phyloP scores from a whole-genome alignment of 1,140 invertebrate species.

The Drosophila dunni region DNA sequence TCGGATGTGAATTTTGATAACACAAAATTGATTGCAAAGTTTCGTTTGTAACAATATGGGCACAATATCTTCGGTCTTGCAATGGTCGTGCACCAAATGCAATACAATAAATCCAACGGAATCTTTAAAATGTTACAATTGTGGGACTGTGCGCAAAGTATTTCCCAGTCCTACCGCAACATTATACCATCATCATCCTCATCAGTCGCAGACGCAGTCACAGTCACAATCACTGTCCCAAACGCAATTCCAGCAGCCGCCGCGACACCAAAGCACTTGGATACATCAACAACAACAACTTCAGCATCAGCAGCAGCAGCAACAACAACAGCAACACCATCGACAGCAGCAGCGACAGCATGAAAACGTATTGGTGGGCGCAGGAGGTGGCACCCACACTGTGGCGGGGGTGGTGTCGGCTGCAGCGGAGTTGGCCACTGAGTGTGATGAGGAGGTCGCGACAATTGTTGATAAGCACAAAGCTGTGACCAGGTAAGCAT shows the following conservation, averaged over 20 bases:
- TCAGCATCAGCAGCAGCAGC: constrained; percentile 25
- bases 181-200: constrained; percentile 50
- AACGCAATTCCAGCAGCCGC: constrained; percentile 24
- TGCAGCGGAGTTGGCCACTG: constrained; percentile 45
- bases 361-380: constrained; percentile 23
- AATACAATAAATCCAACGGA: constrained; percentile 94
- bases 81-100: constrained; percentile 94
- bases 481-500: constrained; percentile 54
- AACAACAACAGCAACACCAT: constrained; percentile 9
- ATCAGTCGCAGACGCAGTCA: constrained; percentile 15
- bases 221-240: constrained; percentile 35
- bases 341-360: constrained; percentile 15
- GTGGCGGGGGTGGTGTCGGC: constrained; percentile 18
- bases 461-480: constrained; percentile 61
- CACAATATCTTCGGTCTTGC: constrained; percentile 94
- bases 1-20: constrained; percentile 46
- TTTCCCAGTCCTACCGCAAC: constrained; percentile 70
- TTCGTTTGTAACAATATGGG: constrained; percentile 88
- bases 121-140: constrained; percentile 91
- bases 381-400: neutral
- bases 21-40: constrained; percentile 23
- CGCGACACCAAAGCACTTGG: constrained; percentile 40
- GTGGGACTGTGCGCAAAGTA: constrained; percentile 87
- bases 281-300: constrained; percentile 44
- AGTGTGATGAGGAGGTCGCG: constrained; percentile 59